Conservation (phyloP, 2,113 vertebrate genomes). For the Rallus limicola region DNA sequence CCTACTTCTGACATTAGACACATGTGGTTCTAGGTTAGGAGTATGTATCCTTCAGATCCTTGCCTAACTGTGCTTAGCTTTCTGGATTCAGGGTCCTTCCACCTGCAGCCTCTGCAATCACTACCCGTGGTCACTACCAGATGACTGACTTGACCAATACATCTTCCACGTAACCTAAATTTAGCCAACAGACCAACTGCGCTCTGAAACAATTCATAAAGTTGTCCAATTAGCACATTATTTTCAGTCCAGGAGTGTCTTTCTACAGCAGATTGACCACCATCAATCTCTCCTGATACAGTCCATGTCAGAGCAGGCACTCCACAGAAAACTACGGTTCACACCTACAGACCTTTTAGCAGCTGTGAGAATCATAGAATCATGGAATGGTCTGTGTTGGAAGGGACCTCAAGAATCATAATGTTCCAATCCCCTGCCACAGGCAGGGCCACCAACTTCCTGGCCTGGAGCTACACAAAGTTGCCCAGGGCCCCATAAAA, state of each 20-base stretch:
- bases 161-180: background rate
- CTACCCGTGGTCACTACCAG: background rate
- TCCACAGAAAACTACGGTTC: background rate
- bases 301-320: background rate
- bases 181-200: background rate
- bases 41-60: background rate
- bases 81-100: background rate
- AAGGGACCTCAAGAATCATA: too few species aligned
- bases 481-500: too few species aligned
- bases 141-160: background rate
- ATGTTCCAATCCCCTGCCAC: too few species aligned
- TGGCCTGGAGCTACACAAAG: too few species aligned
- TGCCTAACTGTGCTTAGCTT: background rate
- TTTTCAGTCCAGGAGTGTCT: background rate
- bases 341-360: rapidly evolving
- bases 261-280: rapidly evolving
- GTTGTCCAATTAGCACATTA: background rate
- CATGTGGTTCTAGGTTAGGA: too few species aligned
- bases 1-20: background rate
- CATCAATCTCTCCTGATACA: background rate
- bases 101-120: background rate
- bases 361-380: background rate
- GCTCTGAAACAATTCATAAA: background rate
- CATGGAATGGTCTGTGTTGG: too few species aligned
- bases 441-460: too few species aligned